These are phyloP conservation scores for Mesaphorura yosii DNA, from an alignment of 1,140 invertebrate genomes.

Conservation along the genomic window DNA sequence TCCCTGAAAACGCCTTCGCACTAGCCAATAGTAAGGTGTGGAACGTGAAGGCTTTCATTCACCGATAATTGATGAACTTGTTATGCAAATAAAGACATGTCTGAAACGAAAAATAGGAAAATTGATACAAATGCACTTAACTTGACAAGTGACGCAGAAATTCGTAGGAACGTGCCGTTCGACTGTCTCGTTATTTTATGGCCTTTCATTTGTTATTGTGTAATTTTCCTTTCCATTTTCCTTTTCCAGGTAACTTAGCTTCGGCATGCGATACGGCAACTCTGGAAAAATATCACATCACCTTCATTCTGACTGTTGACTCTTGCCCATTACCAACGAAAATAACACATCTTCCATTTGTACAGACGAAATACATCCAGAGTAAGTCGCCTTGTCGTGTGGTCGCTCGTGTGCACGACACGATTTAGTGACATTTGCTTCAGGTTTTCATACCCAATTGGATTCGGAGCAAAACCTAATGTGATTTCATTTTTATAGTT, in stretches of 20 bases:
- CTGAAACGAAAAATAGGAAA: too few species aligned
- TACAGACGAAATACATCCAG: conserved; percentile 62
- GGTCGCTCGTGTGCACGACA: not conserved
- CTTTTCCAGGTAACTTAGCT: conserved; percentile 54
- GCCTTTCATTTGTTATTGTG: too few species aligned
- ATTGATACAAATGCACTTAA: too few species aligned
- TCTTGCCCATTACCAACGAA: conserved; percentile 63
- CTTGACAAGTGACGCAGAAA: too few species aligned
- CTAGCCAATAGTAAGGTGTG: too few species aligned
- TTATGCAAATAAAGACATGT: too few species aligned
- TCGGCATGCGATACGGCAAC: conserved; percentile 60
- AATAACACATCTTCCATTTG: conserved; percentile 50
- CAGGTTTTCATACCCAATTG: not conserved
- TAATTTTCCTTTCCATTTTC: conserved; percentile 5
- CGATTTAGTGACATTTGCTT: not conserved
- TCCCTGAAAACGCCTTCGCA: too few species aligned
- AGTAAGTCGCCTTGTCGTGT: conserved; percentile 36
- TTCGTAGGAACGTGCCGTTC: too few species aligned
- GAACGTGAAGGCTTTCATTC: too few species aligned
- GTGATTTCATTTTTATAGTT: conserved; percentile 39
- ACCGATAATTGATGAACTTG: too few species aligned
- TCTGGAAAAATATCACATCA: conserved; percentile 52
- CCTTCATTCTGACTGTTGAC: conserved; percentile 66
- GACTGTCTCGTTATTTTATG: too few species aligned
- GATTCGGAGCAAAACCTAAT: not conserved